These are phyloP conservation scores for Alexandromys fortis DNA, from an alignment of 2,113 vertebrate species.

Conservation along the genomic window DNA sequence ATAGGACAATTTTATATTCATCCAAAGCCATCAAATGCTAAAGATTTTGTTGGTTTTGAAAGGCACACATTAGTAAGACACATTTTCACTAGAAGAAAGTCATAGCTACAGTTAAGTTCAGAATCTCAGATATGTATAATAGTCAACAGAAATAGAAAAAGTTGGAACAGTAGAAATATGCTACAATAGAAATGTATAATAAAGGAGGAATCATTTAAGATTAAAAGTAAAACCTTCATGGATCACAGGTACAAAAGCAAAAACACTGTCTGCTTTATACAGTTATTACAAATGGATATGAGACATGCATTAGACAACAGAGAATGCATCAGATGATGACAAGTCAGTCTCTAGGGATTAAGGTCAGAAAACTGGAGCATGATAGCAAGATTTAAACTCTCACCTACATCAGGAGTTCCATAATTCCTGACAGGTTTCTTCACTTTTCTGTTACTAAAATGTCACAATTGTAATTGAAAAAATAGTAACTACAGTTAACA, in stretches of 20 bases:
- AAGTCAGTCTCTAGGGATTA: not conserved
- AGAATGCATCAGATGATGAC: not conserved
- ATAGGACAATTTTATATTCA: not conserved
- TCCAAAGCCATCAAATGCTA: not conserved
- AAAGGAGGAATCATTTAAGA: not conserved
- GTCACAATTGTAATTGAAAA: not conserved
- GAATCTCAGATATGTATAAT: slow-evolving; percentile 30
- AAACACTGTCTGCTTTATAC: not conserved
- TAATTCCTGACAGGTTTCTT: not conserved
- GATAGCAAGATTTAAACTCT: not conserved
- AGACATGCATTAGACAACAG: not conserved
- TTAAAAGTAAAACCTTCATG: slow-evolving; percentile 9
- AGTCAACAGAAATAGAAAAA: not conserved
- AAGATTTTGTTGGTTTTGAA: not conserved
- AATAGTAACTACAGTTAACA: not conserved
- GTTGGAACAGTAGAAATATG: not conserved
- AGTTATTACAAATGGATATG: not conserved
- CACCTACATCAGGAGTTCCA: not conserved
- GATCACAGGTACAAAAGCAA: not conserved
- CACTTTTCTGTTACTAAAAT: not conserved
- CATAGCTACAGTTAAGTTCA: not conserved
- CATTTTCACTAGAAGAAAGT: not conserved
- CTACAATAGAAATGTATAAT: not conserved
- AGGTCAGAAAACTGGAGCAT: not conserved
- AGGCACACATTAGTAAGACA: not conserved